Evolutionary conservation across 2,113 vertebrate species (phyloP).

Genomic region (Struthio camelus): DNA sequence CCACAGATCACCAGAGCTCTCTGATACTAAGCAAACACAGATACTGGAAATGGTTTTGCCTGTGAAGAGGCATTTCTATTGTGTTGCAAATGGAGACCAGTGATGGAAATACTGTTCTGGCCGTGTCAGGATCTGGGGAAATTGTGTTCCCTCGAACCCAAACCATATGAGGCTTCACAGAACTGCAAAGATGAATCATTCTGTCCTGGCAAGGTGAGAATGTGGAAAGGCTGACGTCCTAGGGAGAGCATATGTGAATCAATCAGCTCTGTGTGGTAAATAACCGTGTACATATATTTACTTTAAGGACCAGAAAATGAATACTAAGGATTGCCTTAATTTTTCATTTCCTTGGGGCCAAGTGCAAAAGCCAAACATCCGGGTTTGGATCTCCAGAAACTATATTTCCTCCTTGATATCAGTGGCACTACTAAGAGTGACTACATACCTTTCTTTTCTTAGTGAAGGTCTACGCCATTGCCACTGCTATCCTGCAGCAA

Average conservation of each 20-base stretch:
- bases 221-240: background rate
- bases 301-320: background rate
- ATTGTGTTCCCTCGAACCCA: background rate
- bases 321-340: background rate
- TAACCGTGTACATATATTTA: background rate
- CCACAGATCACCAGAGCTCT: background rate
- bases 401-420: background rate
- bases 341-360: background rate
- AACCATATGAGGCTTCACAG: background rate
- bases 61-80: background rate
- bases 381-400: background rate
- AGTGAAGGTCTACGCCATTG: background rate
- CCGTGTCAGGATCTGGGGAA: background rate
- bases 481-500: background rate
- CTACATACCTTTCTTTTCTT: background rate
- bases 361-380: background rate
- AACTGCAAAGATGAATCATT: background rate
- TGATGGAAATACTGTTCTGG: background rate
- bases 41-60: background rate
- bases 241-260: background rate
- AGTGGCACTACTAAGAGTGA: background rate
- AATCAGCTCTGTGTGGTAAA: background rate
- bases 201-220: background rate
- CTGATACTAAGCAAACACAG: background rate
- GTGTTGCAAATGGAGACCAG: background rate